These are phyloP conservation scores for Gallinago stenura DNA, from an alignment of 2,797 vertebrate species.

Conservation along the genomic window DNA sequence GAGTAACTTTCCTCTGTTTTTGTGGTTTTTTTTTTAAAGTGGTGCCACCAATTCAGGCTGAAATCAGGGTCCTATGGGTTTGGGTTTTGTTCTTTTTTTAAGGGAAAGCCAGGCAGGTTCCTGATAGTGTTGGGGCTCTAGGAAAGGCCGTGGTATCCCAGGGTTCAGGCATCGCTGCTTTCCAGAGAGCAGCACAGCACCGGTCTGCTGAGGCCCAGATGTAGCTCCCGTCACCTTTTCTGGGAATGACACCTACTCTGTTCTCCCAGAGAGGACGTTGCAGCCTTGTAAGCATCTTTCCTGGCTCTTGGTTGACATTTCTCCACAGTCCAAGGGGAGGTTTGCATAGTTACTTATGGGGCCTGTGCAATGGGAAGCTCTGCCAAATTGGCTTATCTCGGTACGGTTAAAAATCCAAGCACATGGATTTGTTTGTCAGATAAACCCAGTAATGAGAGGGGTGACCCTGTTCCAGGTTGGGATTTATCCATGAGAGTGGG, in stretches of 20 bases:
- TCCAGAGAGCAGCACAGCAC: not conserved
- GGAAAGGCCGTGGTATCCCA: not conserved
- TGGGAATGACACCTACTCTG: not conserved
- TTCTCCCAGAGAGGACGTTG: not conserved
- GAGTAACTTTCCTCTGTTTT: not conserved
- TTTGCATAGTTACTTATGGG: not conserved
- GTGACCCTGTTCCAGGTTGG: not conserved
- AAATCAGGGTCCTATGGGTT: not conserved
- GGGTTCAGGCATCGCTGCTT: not conserved
- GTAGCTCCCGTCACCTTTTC: not conserved
- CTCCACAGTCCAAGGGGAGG: too few species aligned
- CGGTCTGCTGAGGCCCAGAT: not conserved
- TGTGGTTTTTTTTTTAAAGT: not conserved
- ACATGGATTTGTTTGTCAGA: not conserved
- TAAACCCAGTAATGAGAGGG: not conserved
- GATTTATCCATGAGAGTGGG: not conserved
- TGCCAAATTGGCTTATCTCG: not conserved
- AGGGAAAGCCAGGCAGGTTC: not conserved
- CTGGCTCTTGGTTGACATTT: not conserved
- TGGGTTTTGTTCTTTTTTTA: not conserved
- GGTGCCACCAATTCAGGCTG: not conserved
- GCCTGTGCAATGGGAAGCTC: not conserved
- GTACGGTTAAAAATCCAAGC: accelerated
- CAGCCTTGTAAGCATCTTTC: not conserved
- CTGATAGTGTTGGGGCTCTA: not conserved